Conservation (phyloP, 2,113 vertebrate genomes). For the Nyctibius bracteatus region DNA sequence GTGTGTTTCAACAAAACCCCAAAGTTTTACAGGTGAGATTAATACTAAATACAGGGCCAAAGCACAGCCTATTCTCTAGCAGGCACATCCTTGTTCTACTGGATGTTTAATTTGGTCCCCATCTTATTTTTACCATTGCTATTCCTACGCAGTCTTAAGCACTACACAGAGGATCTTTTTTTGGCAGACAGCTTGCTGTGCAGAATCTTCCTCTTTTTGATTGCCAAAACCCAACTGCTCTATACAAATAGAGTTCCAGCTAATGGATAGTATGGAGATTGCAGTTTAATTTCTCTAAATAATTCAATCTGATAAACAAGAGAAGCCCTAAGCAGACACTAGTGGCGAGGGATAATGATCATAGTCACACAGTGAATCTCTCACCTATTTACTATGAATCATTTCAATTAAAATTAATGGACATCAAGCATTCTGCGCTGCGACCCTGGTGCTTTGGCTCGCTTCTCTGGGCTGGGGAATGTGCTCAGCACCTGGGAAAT, state of each 20-base stretch:
- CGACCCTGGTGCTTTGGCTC: neutral
- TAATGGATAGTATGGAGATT: slow-evolving; percentile 16
- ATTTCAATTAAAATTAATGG: neutral
- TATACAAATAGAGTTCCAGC: slow-evolving; percentile 33
- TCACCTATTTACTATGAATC: neutral
- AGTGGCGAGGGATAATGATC: neutral
- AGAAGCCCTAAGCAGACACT: neutral
- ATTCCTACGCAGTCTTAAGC: neutral
- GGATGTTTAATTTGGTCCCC: neutral
- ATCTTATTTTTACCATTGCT: neutral
- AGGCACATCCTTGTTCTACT: neutral
- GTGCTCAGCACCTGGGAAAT: neutral
- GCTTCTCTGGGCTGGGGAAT: neutral
- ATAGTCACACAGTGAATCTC: neutral
- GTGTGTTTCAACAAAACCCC: neutral
- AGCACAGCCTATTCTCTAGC: neutral
- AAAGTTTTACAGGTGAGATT: neutral
- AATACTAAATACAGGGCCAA: neutral
- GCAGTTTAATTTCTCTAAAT: slow-evolving; percentile 37
- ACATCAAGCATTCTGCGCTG: neutral
- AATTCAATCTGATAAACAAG: slow-evolving; percentile 9
- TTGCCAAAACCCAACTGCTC: slow-evolving; percentile 27
- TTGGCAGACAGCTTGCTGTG: slow-evolving; percentile 16
- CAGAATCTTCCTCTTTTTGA: neutral
- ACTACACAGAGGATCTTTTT: neutral